phyloP scores from a whole-genome alignment of 2,888 invertebrate genomes.

The Agriopis marginaria region DNA sequence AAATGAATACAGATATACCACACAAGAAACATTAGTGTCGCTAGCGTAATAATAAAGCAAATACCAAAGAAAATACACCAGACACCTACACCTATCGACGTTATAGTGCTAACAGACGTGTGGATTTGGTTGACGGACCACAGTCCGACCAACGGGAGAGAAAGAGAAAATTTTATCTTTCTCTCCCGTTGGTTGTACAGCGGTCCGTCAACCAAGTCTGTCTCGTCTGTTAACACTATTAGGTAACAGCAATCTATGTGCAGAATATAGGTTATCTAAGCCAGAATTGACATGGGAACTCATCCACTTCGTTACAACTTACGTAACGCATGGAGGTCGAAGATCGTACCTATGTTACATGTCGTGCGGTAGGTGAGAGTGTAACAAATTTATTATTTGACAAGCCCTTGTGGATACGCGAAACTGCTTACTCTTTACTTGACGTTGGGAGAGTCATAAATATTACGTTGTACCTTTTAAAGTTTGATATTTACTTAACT shows the following conservation, averaged over 20 bases:
- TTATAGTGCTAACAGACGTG: too few species aligned
- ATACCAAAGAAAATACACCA: slow-evolving; percentile 36
- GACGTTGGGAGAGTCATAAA: background rate
- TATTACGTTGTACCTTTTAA: background rate
- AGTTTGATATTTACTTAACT: slow-evolving; percentile 1
- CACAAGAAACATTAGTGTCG: too few species aligned
- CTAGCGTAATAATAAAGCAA: slow-evolving; percentile 2
- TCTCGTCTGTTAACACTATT: slow-evolving; percentile 7
- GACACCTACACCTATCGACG: slow-evolving; percentile 24
- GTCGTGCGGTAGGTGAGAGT: slow-evolving; percentile 57
- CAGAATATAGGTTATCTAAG: slow-evolving; percentile 41
- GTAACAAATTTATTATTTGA: slow-evolving; percentile 46
- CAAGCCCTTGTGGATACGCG: slow-evolving; percentile 21
- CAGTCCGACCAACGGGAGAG: too few species aligned
- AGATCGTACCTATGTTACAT: slow-evolving; percentile 47
- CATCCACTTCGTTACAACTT: slow-evolving; percentile 55
- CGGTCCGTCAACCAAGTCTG: too few species aligned
- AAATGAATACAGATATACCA: too few species aligned
- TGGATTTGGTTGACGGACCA: too few species aligned
- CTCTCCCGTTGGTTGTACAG: too few species aligned
- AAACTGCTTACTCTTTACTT: slow-evolving; percentile 3
- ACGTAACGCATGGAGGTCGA: slow-evolving; percentile 67
- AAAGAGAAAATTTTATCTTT: too few species aligned
- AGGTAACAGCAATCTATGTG: slow-evolving; percentile 35
- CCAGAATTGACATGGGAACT: slow-evolving; percentile 61